phyloP scores from a whole-genome alignment of 2,113 vertebrate genomes.

The Heteronetta atricapilla region DNA sequence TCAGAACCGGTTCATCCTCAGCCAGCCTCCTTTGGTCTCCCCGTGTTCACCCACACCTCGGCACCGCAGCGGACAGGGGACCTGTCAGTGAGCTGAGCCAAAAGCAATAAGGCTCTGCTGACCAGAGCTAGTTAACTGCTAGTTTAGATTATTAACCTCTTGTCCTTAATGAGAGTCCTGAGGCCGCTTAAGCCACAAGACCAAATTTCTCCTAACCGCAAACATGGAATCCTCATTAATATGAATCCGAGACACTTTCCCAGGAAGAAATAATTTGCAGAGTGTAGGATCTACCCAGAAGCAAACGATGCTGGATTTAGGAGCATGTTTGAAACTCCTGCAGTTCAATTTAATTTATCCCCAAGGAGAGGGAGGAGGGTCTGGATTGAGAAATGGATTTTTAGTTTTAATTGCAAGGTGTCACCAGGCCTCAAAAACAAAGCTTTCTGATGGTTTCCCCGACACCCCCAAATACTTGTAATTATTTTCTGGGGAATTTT shows the following conservation, averaged over 20 bases:
- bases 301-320: constrained; percentile 40
- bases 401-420: constrained; percentile 62
- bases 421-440: constrained; percentile 41
- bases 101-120: constrained; percentile 47
- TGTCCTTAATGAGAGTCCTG: constrained; percentile 63
- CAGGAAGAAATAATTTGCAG: constrained; percentile 51
- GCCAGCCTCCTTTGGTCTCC: background rate
- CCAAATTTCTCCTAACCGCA: constrained; percentile 61
- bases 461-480: constrained; percentile 6
- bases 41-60: background rate
- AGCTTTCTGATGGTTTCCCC: constrained; percentile 35
- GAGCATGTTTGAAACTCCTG: constrained; percentile 19
- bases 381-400: constrained; percentile 40
- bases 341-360: constrained; percentile 52
- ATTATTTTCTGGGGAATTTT: constrained; percentile 63
- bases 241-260: constrained; percentile 54
- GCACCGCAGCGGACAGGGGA: background rate
- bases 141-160: constrained; percentile 68
- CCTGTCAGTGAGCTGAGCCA: background rate
- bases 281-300: constrained; percentile 50
- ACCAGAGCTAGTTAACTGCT: constrained; percentile 65
- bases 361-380: constrained; percentile 36
- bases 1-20: background rate
- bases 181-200: constrained; percentile 60
- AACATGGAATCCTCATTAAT: constrained; percentile 67